A percentile compares a stretch with the other conserved stretches of the same genome.
Conservation (phyloP, 2,888 invertebrate species). For the Watsonalla binaria region DNA sequence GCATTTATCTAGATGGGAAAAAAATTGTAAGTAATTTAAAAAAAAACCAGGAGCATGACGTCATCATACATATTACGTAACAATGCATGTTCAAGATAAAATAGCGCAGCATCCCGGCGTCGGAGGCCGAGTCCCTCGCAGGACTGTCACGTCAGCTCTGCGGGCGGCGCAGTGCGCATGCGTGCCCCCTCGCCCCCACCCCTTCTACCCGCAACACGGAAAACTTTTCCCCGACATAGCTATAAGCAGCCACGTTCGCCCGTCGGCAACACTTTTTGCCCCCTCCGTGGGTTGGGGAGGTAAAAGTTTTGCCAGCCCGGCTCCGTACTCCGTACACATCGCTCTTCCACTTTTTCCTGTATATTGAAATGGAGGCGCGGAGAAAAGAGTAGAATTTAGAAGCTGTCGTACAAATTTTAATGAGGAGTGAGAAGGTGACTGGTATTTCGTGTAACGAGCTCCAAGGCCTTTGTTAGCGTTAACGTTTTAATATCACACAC, state of each 20-base stretch:
- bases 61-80: constrained; percentile 41
- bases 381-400: constrained; percentile 79
- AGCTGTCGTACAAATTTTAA: constrained; percentile 77
- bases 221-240: constrained; percentile 77
- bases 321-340: constrained; percentile 74
- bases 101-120: constrained; percentile 36
- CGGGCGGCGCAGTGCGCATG: constrained; percentile 59
- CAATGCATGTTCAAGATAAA: constrained; percentile 23
- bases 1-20: neutral
- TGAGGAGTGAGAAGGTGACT: constrained; percentile 72
- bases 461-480: constrained; percentile 38
- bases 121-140: constrained; percentile 47
- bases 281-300: constrained; percentile 64
- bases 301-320: constrained; percentile 74
- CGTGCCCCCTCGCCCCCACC: constrained; percentile 47
- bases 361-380: constrained; percentile 78
- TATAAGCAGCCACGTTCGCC: constrained; percentile 69
- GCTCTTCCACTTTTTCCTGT: constrained; percentile 79
- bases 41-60: constrained; percentile 1
- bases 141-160: constrained; percentile 69
- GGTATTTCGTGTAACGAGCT: constrained; percentile 54
- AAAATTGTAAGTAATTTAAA: too few species aligned
- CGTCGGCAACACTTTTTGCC: constrained; percentile 78
- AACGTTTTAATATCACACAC: constrained; percentile 43
- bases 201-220: constrained; percentile 75